phyloP scores from a whole-genome alignment of 2,113 vertebrate genomes.

The Myiopsitta monachus region DNA sequence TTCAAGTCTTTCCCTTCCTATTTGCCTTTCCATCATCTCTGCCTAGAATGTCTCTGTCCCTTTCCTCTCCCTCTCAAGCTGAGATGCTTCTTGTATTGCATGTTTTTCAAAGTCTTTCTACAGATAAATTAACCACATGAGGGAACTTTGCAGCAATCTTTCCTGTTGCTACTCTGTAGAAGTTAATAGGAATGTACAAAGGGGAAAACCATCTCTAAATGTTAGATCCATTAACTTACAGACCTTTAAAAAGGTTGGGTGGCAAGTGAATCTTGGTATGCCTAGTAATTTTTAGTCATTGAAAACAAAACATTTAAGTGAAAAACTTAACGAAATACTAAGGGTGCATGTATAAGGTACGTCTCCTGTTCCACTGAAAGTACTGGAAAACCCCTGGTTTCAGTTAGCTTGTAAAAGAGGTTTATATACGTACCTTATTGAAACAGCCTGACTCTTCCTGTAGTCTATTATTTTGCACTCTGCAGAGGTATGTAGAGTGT shows the following conservation, averaged over 20 bases:
- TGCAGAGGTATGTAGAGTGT: not conserved
- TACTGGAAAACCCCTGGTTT: not conserved
- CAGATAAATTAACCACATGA: not conserved
- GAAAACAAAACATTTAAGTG: not conserved
- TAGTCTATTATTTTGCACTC: not conserved
- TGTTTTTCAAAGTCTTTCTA: not conserved
- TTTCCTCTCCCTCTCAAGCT: not conserved
- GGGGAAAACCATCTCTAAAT: not conserved
- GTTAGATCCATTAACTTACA: not conserved
- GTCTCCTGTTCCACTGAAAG: not conserved
- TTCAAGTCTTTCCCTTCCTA: not conserved
- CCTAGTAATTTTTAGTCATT: not conserved
- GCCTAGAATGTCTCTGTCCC: not conserved
- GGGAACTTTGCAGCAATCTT: not conserved
- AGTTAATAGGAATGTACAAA: not conserved
- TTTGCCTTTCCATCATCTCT: conserved; percentile 46
- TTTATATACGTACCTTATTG: not conserved
- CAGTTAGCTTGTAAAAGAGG: not conserved
- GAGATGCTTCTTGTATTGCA: not conserved
- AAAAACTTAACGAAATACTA: not conserved
- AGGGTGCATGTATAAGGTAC: not conserved
- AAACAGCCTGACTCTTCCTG: not conserved
- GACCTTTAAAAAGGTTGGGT: conserved; percentile 21
- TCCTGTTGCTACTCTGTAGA: not conserved
- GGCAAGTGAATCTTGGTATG: not conserved